Evolutionary conservation across 2,113 vertebrate genomes (phyloP).

Genomic region (Struthio camelus): DNA sequence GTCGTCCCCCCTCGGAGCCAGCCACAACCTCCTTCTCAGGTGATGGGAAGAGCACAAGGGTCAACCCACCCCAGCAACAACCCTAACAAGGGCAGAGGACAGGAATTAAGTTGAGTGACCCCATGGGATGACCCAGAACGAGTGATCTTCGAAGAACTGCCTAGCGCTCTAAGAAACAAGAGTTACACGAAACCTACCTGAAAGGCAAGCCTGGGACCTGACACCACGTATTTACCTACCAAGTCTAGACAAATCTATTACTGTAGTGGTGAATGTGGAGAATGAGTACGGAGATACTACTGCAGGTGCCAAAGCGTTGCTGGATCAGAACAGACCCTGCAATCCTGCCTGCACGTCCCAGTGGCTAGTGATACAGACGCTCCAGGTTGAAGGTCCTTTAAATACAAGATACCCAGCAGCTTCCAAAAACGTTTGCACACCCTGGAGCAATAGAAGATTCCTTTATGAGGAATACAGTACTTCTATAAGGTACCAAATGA

Average conservation of each 20-base stretch:
- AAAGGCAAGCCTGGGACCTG: background rate
- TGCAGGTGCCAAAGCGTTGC: background rate
- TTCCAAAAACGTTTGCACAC: background rate
- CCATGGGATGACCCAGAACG: background rate
- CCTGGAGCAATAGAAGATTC: background rate
- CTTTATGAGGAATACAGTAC: background rate
- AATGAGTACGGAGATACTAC: background rate
- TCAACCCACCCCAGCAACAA: background rate
- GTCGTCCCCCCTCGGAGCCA: background rate
- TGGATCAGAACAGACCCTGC: background rate
- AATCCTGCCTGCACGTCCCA: background rate
- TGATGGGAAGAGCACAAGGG: background rate
- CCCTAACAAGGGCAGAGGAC: background rate
- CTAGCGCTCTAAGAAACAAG: background rate
- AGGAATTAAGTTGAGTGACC: background rate
- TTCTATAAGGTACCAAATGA: background rate
- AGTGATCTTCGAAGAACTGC: background rate
- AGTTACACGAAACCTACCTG: background rate
- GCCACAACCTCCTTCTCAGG: background rate
- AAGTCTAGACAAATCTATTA: background rate
- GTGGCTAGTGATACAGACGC: rapidly evolving
- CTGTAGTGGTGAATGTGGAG: background rate
- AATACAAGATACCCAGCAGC: background rate
- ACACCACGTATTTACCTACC: background rate
- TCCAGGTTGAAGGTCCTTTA: background rate